Base-by-base conservation (phyloP, 1,140 invertebrate genomes). In the Drosophila dunni region DNA sequence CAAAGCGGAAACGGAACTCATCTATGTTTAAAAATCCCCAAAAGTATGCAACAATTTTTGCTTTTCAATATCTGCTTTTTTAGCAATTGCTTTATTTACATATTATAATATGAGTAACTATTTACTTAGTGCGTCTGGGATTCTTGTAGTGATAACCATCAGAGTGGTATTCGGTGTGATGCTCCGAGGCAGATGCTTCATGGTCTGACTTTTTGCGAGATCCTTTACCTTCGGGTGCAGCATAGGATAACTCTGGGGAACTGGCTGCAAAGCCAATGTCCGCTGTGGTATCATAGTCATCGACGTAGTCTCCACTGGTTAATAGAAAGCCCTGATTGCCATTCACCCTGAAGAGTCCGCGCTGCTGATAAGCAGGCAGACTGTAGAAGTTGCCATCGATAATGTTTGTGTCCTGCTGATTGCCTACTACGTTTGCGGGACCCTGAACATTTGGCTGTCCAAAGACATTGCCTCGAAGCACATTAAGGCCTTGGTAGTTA, bases 301-400 rank as follows among this genome's bases (percentile, higher is more conserved):
- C 81, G 1, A 24, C 57, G 38, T 84, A 78, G 15, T 88, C 77
- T 5, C 75, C 82, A 50, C 67, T 75, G 8, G 46, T 45, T 1
- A 84, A 15, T 2, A 88, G 3, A 0, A 67, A 60, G 2, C 83
- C 74, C 33, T 62, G 77, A 42, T 78, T 89, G 46, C 70, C 80
- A 34, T 73, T 75, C 3, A 88, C 36, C 1, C 64, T 29, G 0
- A 79, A 46, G 9, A 80, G 51, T 17, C 65, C 64, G 6, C 33
- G 33, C 6, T 61, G 34, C 42, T 72, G 50, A 8, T 46, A 17
- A 9, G 38, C 61, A 0, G 77, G 63, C 48, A 68, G 46, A 7
- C 80, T 83, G 29, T 89, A 88, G 67, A 89, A 89, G 53, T 80
- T 83, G 20, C 84, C 84, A 20, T 89, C 84, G 11, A 89, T 89